A percentile compares a stretch with the other conserved stretches of the same genome.
Conservation (phyloP, 2,797 vertebrate genomes). For the Sebastes nivosus region DNA sequence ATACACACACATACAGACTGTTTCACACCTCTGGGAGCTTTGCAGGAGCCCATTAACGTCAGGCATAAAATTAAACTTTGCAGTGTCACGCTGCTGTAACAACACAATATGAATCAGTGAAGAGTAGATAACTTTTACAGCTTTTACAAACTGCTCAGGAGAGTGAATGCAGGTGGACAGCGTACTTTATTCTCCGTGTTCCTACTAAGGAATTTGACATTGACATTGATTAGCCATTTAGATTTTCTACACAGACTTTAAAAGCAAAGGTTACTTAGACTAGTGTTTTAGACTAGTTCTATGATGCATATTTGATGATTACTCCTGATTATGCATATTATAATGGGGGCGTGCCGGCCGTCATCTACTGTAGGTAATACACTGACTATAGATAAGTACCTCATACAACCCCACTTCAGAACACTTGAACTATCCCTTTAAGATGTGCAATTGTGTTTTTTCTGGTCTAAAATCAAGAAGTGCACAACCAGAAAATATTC, state of each 20-base stretch:
- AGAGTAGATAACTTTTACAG: background rate
- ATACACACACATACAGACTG: slow-evolving; percentile 1
- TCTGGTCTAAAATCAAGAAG: background rate
- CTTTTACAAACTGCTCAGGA: slow-evolving; percentile 1
- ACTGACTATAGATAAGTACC: no score
- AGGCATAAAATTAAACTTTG: slow-evolving; percentile 29
- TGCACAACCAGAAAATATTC: background rate
- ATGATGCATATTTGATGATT: background rate
- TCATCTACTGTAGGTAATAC: no score
- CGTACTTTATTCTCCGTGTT: background rate
- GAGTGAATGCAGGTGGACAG: background rate
- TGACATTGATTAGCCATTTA: background rate
- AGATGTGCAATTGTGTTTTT: background rate
- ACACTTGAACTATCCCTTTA: background rate
- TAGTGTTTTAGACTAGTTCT: background rate
- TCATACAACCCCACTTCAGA: background rate
- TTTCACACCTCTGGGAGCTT: slow-evolving; percentile 34
- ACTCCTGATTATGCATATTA: background rate
- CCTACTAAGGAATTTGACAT: background rate
- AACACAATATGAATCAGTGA: slow-evolving; percentile 27
- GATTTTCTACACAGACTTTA: background rate
- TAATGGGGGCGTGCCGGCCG: background rate
- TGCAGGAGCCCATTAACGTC: slow-evolving; percentile 23
- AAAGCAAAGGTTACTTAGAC: background rate
- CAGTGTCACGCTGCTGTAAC: slow-evolving; percentile 4